Conservation (phyloP, 2,888 invertebrate genomes). For the Lithophane socia region DNA sequence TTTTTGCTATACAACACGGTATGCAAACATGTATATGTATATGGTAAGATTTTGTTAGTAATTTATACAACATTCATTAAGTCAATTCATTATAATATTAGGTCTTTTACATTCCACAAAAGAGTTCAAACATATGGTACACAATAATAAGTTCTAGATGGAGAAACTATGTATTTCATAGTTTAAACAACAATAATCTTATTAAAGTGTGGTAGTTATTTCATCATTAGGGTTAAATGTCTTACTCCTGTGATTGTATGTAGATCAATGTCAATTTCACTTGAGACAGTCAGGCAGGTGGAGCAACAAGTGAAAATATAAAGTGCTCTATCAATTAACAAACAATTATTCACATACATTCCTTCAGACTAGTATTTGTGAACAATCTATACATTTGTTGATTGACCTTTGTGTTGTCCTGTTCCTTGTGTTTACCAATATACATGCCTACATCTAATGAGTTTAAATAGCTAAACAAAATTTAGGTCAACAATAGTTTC, state of each 20-base stretch:
- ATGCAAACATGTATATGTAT: slow-evolving; percentile 26
- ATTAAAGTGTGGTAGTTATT: background rate
- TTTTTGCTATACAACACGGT: slow-evolving; percentile 21
- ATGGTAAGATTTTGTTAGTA: slow-evolving; percentile 20
- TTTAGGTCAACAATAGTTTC: slow-evolving; percentile 29
- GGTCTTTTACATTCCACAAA: slow-evolving; percentile 6
- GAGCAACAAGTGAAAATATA: slow-evolving; percentile 35
- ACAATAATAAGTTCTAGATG: slow-evolving; percentile 12
- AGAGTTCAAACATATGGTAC: slow-evolving; percentile 1
- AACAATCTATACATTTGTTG: slow-evolving; percentile 19
- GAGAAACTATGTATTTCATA: background rate
- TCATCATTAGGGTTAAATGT: background rate
- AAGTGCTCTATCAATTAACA: slow-evolving; percentile 39
- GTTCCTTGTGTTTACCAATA: slow-evolving; percentile 28
- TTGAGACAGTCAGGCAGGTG: slow-evolving; percentile 36
- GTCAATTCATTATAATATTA: slow-evolving; percentile 6
- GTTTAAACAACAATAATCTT: background rate
- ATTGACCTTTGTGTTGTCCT: slow-evolving; percentile 51
- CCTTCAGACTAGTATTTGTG: slow-evolving; percentile 15
- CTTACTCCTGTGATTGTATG: background rate
- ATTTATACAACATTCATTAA: slow-evolving; percentile 4
- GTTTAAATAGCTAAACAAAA: slow-evolving; percentile 31
- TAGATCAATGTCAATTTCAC: slow-evolving; percentile 22
- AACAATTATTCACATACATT: slow-evolving; percentile 41
- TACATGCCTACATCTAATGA: slow-evolving; percentile 8